A percentile compares a stretch with the other conserved stretches of the same genome.
Evolutionary conservation across 2,888 invertebrate genomes (phyloP).

Genomic region (Clunio marinus): DNA sequence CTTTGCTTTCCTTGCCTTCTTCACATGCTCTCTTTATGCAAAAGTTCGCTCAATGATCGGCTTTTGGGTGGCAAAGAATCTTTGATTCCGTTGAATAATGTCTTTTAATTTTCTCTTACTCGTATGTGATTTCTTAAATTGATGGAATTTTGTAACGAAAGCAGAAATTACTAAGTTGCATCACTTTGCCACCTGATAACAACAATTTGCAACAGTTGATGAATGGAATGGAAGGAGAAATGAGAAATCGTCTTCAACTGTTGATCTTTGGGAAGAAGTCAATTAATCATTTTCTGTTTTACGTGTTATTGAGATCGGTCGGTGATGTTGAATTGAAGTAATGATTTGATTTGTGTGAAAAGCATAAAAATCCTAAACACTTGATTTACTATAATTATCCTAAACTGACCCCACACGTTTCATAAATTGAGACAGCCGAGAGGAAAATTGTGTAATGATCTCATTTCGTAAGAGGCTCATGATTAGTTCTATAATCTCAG

Average conservation of each 20-base stretch:
- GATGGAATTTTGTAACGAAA: too few species aligned
- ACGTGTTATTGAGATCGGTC: too few species aligned
- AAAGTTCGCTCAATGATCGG: not conserved
- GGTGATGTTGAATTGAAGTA: not conserved
- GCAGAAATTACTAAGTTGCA: too few species aligned
- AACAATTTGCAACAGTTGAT: too few species aligned
- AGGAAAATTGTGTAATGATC: not conserved
- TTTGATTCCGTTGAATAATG: not conserved
- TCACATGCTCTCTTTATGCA: too few species aligned
- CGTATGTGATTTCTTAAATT: too few species aligned
- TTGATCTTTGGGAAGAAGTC: too few species aligned
- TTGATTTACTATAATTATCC: conserved; percentile 1
- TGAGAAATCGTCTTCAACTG: too few species aligned
- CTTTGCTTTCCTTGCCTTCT: too few species aligned
- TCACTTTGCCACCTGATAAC: too few species aligned
- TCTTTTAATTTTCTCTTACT: not conserved
- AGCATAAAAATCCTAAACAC: not conserved
- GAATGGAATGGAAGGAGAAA: too few species aligned
- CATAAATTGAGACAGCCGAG: not conserved
- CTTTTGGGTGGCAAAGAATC: not conserved
- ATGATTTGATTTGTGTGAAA: not conserved
- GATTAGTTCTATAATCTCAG: not conserved
- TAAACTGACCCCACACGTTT: conserved; percentile 6
- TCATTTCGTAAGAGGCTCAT: too few species aligned
- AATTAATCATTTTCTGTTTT: not conserved